phyloP scores from a whole-genome alignment of 1,140 invertebrate species.

The Bombus pyrosoma region DNA sequence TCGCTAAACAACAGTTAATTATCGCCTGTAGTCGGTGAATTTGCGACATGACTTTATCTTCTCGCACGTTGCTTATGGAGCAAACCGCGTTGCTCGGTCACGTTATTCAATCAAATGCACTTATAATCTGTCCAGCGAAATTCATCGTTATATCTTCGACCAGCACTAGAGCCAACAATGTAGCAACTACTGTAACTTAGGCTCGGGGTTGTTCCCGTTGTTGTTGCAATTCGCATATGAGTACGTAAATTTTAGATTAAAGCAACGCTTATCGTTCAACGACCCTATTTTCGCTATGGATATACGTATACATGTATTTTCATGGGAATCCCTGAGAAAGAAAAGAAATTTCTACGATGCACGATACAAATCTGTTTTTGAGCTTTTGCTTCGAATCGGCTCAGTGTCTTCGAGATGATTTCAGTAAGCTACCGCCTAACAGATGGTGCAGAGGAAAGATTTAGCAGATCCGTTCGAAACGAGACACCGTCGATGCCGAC shows the following conservation, averaged over 20 bases:
- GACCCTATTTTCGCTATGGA: background rate
- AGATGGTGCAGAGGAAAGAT: background rate
- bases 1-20: conserved; percentile 38
- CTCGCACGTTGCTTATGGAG: conserved; percentile 14
- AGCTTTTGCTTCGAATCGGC: background rate
- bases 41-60: conserved; percentile 53
- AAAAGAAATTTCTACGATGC: background rate
- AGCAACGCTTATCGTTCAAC: background rate
- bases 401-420: conserved; percentile 1
- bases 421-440: background rate
- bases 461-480: conserved; percentile 23
- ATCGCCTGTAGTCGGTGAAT: conserved; percentile 56
- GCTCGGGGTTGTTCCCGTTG: too few relatives aligned
- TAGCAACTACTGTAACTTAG: conserved; percentile 47
- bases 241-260: background rate
- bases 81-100: background rate
- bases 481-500: conserved; percentile 17
- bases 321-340: background rate
- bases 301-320: too few relatives aligned
- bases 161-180: background rate
- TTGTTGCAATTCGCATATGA: background rate
- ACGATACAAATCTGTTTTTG: background rate
- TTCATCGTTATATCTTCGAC: conserved; percentile 29
- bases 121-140: conserved; percentile 28
- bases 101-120: conserved; percentile 17